These are phyloP conservation scores for Poecile montanus DNA, from an alignment of 2,797 vertebrate genomes.

Conservation along the genomic window DNA sequence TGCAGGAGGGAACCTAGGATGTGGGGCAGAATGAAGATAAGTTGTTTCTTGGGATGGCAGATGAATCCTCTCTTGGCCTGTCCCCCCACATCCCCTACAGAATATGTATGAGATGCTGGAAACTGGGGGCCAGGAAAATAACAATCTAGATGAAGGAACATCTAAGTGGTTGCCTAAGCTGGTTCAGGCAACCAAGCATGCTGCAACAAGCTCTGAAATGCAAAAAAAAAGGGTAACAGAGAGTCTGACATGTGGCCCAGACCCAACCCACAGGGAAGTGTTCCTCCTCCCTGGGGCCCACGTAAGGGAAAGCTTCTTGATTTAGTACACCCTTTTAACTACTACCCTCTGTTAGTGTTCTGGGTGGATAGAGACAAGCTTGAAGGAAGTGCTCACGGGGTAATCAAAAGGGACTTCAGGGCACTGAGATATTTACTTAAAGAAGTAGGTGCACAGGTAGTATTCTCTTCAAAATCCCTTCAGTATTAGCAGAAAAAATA, in stretches of 20 bases:
- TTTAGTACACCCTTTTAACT: neutral
- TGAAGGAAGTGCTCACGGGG: neutral
- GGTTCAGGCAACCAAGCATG: neutral
- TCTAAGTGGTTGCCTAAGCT: neutral
- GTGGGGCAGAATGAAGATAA: neutral
- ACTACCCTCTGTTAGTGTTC: neutral
- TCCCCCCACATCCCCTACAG: fast-evolving
- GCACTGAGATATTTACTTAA: neutral
- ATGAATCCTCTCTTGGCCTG: neutral
- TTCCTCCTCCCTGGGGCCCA: neutral
- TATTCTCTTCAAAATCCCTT: neutral
- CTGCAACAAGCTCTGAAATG: neutral
- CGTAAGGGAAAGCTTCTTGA: neutral
- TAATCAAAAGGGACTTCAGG: neutral
- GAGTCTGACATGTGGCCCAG: too few relatives aligned
- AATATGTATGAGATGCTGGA: neutral
- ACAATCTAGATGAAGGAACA: neutral
- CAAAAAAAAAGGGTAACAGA: neutral
- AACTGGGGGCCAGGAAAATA: neutral
- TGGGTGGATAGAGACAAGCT: neutral
- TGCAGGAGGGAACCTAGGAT: neutral
- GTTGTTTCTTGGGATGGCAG: neutral
- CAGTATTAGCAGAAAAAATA: neutral
- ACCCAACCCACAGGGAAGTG: neutral
- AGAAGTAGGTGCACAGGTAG: neutral